phyloP scores from a whole-genome alignment of 1,140 invertebrate genomes.

The Lordiphosa mommai region DNA sequence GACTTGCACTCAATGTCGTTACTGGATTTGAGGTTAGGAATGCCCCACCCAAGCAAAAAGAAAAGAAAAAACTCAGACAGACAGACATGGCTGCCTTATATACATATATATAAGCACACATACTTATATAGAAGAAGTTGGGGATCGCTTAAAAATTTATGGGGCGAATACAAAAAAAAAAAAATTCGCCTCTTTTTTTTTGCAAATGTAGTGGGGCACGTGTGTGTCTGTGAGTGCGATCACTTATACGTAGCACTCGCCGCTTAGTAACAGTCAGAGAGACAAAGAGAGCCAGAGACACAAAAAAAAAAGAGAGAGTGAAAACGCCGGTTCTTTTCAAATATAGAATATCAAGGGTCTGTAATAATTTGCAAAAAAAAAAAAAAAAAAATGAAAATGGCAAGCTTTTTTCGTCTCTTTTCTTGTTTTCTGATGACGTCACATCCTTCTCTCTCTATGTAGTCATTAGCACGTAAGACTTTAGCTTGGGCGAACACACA shows the following conservation, averaged over 20 bases:
- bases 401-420: constrained; percentile 25
- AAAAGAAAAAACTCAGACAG: constrained; percentile 15
- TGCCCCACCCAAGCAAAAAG: constrained; percentile 72
- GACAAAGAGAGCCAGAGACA: constrained; percentile 6
- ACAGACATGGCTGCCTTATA: constrained; percentile 25
- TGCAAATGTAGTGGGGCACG: constrained; percentile 74
- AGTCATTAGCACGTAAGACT: constrained; percentile 58
- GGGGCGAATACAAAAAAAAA: constrained; percentile 55
- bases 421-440: constrained; percentile 47
- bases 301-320: constrained; percentile 30
- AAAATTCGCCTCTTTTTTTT: constrained; percentile 22
- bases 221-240: constrained; percentile 65
- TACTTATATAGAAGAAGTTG: constrained; percentile 48
- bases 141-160: constrained; percentile 69
- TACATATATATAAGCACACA: constrained; percentile 16
- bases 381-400: constrained; percentile 31
- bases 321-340: constrained; percentile 77
- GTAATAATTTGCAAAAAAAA: constrained; percentile 38
- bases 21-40: constrained; percentile 72
- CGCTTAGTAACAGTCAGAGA: constrained; percentile 61
- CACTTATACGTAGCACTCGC: constrained; percentile 58
- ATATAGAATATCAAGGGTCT: constrained; percentile 78
- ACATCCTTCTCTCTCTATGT: constrained; percentile 37
- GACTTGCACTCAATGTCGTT: constrained; percentile 36
- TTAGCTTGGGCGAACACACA: constrained; percentile 12